A percentile compares a stretch with the other conserved stretches of the same genome.
Conservation (phyloP, 2,888 invertebrate species). For the Tetragonula carbonaria region DNA sequence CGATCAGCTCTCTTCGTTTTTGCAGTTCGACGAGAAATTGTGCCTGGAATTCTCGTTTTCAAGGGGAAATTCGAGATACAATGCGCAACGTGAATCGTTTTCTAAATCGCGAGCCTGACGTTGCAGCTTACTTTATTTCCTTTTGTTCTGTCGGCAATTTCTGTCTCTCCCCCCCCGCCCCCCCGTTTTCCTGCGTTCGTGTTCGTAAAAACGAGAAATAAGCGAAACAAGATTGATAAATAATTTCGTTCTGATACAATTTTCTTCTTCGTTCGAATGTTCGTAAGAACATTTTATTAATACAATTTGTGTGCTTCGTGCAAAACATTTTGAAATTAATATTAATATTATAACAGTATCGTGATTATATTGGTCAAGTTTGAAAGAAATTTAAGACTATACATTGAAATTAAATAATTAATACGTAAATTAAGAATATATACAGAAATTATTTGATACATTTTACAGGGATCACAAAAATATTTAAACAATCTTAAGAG, state of each 20-base stretch:
- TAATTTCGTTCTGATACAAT: neutral
- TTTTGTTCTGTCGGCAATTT: neutral
- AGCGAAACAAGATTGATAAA: neutral
- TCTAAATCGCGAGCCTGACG: neutral
- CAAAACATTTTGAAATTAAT: no score
- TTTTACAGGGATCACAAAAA: no score
- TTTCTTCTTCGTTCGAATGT: no score
- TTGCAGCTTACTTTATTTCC: neutral
- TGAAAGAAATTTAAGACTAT: no score
- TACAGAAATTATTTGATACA: no score
- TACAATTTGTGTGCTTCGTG: no score
- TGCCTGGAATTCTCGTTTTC: neutral
- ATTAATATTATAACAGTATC: no score
- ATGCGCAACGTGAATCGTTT: neutral
- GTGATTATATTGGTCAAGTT: no score
- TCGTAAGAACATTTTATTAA: no score
- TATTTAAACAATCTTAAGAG: no score
- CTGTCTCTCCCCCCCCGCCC: neutral
- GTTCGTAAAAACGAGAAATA: neutral
- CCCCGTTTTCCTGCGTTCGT: neutral
- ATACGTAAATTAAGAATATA: no score
- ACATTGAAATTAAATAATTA: no score
- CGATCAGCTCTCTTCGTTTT: neutral
- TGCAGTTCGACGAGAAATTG: neutral
- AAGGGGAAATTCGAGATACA: neutral